phyloP scores from a whole-genome alignment of 2,113 vertebrate species.

The Saimiri boliviensis region DNA sequence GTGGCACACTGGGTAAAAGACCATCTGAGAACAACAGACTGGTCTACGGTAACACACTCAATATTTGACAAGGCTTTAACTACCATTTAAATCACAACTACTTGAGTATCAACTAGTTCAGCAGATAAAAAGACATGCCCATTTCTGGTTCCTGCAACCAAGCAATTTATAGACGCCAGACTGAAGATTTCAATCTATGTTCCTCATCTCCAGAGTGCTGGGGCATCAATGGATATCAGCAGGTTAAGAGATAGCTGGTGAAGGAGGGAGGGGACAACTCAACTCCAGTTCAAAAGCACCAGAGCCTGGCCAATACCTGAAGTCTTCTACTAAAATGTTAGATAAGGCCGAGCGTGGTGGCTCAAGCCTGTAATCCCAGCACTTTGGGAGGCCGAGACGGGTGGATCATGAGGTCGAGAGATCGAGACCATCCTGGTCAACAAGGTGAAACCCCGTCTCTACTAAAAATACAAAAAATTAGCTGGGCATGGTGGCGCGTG shows the following conservation, averaged over 20 bases:
- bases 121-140: slow-evolving; percentile 21
- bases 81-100: slow-evolving; percentile 20
- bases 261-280: slow-evolving; percentile 55
- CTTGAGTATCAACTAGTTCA: background rate
- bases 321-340: slow-evolving; percentile 73
- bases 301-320: slow-evolving; percentile 72
- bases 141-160: slow-evolving; percentile 40
- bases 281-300: slow-evolving; percentile 71
- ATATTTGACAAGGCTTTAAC: background rate
- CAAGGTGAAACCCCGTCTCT: too few relatives aligned
- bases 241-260: slow-evolving; percentile 17
- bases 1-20: background rate
- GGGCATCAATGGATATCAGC: background rate
- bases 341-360: too few relatives aligned
- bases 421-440: too few relatives aligned
- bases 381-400: too few relatives aligned
- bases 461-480: too few relatives aligned
- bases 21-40: background rate
- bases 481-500: too few relatives aligned
- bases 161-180: slow-evolving; percentile 40
- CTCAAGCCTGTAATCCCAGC: too few relatives aligned
- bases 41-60: background rate
- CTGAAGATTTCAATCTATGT: background rate
- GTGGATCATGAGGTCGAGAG: too few relatives aligned
- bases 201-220: background rate